phyloP scores from a whole-genome alignment of 1,140 invertebrate species.

The Whitmania pigra region DNA sequence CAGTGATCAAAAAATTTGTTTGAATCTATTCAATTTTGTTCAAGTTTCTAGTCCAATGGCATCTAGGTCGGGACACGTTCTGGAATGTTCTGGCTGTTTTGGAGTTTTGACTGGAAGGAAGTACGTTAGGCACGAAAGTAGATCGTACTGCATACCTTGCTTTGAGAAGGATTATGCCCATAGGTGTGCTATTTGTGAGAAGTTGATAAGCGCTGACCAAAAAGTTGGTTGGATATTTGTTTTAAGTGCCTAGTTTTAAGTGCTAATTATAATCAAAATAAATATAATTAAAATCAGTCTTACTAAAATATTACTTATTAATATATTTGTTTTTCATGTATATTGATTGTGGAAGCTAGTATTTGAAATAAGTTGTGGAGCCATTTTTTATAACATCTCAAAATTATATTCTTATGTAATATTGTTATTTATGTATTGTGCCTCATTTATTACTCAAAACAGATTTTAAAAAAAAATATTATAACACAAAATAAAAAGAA shows the following conservation, averaged over 20 bases:
- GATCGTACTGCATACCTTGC: constrained; percentile 3
- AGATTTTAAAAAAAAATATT: neutral
- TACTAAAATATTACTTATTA: neutral
- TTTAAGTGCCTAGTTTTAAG: too few relatives aligned
- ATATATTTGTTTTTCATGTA: neutral
- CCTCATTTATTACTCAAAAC: too few relatives aligned
- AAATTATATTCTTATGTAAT: too few relatives aligned
- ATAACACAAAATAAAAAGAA: neutral
- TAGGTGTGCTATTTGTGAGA: neutral
- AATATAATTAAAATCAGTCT: neutral
- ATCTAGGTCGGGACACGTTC: neutral
- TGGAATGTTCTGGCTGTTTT: constrained; percentile 6
- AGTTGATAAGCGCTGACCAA: constrained; percentile 6
- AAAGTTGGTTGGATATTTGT: neutral
- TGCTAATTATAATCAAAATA: neutral
- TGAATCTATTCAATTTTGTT: too few relatives aligned
- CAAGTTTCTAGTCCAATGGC: neutral
- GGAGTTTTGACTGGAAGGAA: neutral
- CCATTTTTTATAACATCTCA: too few relatives aligned
- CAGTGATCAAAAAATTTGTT: too few relatives aligned
- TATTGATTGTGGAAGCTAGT: too few relatives aligned
- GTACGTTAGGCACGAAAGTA: constrained; percentile 2
- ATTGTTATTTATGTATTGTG: too few relatives aligned
- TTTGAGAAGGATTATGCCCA: constrained; percentile 1
- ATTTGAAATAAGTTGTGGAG: too few relatives aligned